phyloP scores from a whole-genome alignment of 2,888 invertebrate genomes.

The Drosophila phalerata region DNA sequence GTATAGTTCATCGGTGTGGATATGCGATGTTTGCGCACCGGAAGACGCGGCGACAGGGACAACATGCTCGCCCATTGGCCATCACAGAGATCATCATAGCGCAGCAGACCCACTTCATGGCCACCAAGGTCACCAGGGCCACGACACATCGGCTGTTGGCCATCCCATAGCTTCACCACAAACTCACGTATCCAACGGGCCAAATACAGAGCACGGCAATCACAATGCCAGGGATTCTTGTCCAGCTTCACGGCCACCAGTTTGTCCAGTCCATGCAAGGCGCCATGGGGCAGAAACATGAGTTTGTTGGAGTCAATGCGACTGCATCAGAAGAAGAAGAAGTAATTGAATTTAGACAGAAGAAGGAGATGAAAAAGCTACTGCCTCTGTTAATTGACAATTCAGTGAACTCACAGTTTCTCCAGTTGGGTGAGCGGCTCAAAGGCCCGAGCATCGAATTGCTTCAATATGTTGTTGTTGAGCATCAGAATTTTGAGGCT shows the following conservation, averaged over 20 bases:
- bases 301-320: slow-evolving; percentile 88
- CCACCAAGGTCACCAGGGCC: slow-evolving; percentile 87
- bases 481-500: slow-evolving; percentile 87
- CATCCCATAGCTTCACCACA: slow-evolving; percentile 86
- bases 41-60: slow-evolving; percentile 84
- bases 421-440: slow-evolving; percentile 85
- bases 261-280: slow-evolving; percentile 87
- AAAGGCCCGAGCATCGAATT: slow-evolving; percentile 85
- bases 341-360: too few species aligned
- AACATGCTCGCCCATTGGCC: slow-evolving; percentile 91
- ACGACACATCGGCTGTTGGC: slow-evolving; percentile 86
- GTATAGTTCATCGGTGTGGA: slow-evolving; percentile 85
- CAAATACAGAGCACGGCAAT: slow-evolving; percentile 89
- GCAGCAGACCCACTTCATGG: slow-evolving; percentile 86
- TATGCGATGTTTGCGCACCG: slow-evolving; percentile 84
- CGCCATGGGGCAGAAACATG: slow-evolving; percentile 87
- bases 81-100: slow-evolving; percentile 89
- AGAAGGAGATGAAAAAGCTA: slow-evolving; percentile 9
- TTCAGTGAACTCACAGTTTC: slow-evolving; percentile 85
- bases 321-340: slow-evolving; percentile 66
- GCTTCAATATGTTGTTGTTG: slow-evolving; percentile 88
- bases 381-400: not conserved
- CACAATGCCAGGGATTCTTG: slow-evolving; percentile 89
- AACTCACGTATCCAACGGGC: slow-evolving; percentile 87
- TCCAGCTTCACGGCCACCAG: slow-evolving; percentile 88